These are phyloP conservation scores for Scleropages formosus DNA, from an alignment of 2,797 vertebrate species.

Conservation along the genomic window DNA sequence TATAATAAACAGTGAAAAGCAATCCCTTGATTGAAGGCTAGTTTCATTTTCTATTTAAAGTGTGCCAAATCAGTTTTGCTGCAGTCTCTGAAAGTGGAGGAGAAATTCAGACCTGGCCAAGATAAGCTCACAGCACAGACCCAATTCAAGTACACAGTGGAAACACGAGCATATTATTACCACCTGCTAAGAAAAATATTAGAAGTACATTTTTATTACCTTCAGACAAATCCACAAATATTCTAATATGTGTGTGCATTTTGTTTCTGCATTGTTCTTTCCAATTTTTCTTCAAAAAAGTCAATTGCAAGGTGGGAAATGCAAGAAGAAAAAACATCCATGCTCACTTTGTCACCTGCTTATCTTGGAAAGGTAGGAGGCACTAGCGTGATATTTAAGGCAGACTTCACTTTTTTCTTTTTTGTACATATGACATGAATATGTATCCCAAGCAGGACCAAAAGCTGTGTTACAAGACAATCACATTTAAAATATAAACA, in stretches of 20 bases:
- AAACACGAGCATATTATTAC: slow-evolving; percentile 12
- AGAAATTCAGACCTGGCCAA: slow-evolving; percentile 31
- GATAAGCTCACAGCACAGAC: slow-evolving; percentile 40
- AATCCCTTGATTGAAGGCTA: slow-evolving; percentile 44
- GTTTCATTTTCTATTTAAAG: slow-evolving; percentile 40
- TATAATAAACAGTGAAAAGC: slow-evolving; percentile 35
- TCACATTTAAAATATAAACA: neutral
- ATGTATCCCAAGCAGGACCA: slow-evolving; percentile 40
- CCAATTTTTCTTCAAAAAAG: slow-evolving; percentile 24
- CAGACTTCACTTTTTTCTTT: slow-evolving; percentile 46
- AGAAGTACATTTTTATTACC: slow-evolving; percentile 28
- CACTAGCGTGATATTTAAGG: slow-evolving; percentile 68
- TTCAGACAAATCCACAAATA: slow-evolving; percentile 18
- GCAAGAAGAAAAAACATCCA: slow-evolving; percentile 8
- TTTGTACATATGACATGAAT: slow-evolving; percentile 31
- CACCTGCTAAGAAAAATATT: slow-evolving; percentile 10
- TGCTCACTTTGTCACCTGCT: slow-evolving; percentile 34
- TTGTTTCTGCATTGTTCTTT: slow-evolving; percentile 25
- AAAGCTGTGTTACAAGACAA: neutral
- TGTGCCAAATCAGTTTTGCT: slow-evolving; percentile 39
- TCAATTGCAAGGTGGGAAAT: slow-evolving; percentile 34
- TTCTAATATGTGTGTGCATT: slow-evolving; percentile 27
- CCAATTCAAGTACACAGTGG: neutral
- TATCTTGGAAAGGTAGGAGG: slow-evolving; percentile 53
- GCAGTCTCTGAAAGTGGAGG: slow-evolving; percentile 22